These are phyloP conservation scores for Epinotia bilunana DNA, from an alignment of 2,888 invertebrate genomes.

Conservation along the genomic window DNA sequence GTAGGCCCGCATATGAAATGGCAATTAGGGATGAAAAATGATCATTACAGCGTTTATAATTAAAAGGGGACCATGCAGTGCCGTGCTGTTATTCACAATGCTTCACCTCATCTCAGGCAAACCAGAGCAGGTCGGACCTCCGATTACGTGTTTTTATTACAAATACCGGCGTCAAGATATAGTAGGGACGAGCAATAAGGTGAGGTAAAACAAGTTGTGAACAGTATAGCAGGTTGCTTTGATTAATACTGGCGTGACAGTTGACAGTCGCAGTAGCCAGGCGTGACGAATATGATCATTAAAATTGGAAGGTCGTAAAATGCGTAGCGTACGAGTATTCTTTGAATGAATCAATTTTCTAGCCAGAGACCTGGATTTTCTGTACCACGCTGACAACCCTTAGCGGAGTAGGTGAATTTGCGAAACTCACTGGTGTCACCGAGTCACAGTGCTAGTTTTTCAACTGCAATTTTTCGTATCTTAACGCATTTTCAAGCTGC, in stretches of 20 bases:
- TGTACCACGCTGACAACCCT: too few relatives aligned
- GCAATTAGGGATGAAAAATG: slow-evolving; percentile 83
- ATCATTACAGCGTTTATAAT: slow-evolving; percentile 78
- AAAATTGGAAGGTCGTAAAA: slow-evolving; percentile 47
- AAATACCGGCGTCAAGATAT: background rate
- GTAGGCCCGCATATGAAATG: slow-evolving; percentile 66
- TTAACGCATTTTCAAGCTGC: too few relatives aligned
- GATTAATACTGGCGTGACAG: slow-evolving; percentile 80
- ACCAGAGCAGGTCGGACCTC: background rate
- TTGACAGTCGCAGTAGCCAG: slow-evolving; percentile 54
- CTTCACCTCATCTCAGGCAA: background rate
- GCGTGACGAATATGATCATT: slow-evolving; percentile 62
- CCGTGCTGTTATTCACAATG: slow-evolving; percentile 37
- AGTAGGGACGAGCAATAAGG: background rate
- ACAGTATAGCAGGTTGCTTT: slow-evolving; percentile 63
- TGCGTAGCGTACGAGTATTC: background rate
- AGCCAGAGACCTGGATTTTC: too few relatives aligned
- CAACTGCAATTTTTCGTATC: too few relatives aligned
- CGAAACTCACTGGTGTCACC: too few relatives aligned
- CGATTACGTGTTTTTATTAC: background rate
- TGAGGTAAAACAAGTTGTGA: background rate
- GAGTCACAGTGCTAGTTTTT: too few relatives aligned
- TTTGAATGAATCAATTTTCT: too few relatives aligned
- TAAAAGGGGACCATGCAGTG: slow-evolving; percentile 75
- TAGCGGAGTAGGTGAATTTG: too few relatives aligned